Evolutionary conservation across 1,140 invertebrate species (phyloP).

Genomic region (Rhopalosiphum maidis): DNA sequence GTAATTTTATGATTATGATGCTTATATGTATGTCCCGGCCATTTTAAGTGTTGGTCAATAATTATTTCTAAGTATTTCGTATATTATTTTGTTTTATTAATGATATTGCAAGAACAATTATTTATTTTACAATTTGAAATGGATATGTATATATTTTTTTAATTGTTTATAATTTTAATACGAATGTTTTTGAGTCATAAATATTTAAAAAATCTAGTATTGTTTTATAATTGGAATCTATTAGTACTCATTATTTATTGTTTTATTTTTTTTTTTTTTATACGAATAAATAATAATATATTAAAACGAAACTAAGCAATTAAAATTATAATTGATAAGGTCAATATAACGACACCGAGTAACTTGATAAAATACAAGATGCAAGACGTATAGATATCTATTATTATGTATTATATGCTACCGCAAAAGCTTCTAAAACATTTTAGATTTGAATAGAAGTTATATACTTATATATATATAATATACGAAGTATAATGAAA

Average conservation of each 20-base stretch:
- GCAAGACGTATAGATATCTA: not conserved
- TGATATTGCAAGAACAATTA: no score
- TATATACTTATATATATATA: not conserved
- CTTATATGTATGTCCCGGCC: no score
- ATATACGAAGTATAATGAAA: not conserved
- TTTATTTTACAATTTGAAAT: no score
- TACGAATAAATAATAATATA: not conserved
- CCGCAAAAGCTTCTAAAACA: not conserved
- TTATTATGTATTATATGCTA: not conserved
- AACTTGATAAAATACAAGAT: not conserved
- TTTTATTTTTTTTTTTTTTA: not conserved
- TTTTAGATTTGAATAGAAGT: not conserved
- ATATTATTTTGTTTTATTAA: no score
- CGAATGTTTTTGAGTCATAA: not conserved
- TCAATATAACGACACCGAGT: not conserved
- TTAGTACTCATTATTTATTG: not conserved
- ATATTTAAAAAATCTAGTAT: not conserved
- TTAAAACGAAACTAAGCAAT: not conserved
- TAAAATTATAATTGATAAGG: not conserved
- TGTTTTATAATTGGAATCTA: not conserved
- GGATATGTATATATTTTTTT: not conserved
- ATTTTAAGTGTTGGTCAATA: no score
- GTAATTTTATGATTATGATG: no score
- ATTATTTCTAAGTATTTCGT: no score
- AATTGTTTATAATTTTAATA: not conserved